Base-by-base conservation (phyloP, 2,113 vertebrate genomes). In the Anoura caudifer region DNA sequence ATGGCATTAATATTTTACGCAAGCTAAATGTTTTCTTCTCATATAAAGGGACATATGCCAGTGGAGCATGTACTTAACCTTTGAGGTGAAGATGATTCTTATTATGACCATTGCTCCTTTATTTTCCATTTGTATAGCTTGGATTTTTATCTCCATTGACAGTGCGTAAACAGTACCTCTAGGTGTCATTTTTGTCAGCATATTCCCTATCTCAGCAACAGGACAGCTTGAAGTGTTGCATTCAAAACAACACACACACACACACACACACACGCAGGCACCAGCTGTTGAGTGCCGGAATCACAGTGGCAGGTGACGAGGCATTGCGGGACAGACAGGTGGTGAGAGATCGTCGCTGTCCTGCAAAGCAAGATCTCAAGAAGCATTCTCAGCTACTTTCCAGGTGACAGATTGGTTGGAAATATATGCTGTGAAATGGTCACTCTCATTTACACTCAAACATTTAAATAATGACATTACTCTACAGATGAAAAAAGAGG, bases 351-450 rank as follows among this genome's bases (percentile, higher is more conserved):
- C 41, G 36, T 20, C 61, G 56, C 43, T 73, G 43, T 56, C 52
- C 38, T 92, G 56, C 56, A 94, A 92, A 96, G 50, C 24, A 12
- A 93, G 50, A 75, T 3, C 26, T 94, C 96, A 73, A 43, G 28
- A 90, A 22, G 7, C 19, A 75, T 67, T 69, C 56, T 47, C 59
- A 76, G 90, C 47, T 79, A 10, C 56, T 94, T 72, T 24, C 36
- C 81, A 86, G 73, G 63, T 87, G 87, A 83, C 80, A 90, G 45
- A 24, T 17, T 6, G 28, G 5, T 54, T 86, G 89, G 17, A 43
- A 50, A 43, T 38, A 69, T 28, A 70, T 88, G 52, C 7, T 90
- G 31, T 92, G 63, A 96, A 95, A 82, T 90, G 72, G 26, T 52
- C 31, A 43, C 85, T 96, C 36, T 95, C 81, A 88, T 61, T 88